These are phyloP conservation scores for Odontocolon sp. DNA, from an alignment of 2,888 invertebrate species.

Conservation along the genomic window DNA sequence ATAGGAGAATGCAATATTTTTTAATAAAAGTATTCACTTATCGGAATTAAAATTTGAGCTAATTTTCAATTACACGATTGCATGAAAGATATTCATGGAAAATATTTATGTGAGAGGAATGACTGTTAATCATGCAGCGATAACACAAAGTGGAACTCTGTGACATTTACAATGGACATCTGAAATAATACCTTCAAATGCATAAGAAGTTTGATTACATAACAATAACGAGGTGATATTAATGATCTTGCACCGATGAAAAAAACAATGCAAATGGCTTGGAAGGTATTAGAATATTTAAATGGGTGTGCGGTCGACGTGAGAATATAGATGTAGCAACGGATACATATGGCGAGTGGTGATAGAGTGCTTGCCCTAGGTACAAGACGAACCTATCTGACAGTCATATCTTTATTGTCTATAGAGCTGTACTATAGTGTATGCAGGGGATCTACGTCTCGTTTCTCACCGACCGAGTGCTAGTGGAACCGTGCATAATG, in stretches of 20 bases:
- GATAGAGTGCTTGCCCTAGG: constrained; percentile 41
- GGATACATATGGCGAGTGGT: constrained; percentile 14
- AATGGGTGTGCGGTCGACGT: constrained; percentile 6
- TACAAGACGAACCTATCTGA: constrained; percentile 47
- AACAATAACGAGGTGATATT: constrained; percentile 33
- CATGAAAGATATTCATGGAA: no score
- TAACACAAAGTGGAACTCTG: no score
- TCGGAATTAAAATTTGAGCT: no score
- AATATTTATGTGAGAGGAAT: no score
- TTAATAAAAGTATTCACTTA: no score
- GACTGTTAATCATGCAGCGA: no score
- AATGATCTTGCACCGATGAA: constrained; percentile 43
- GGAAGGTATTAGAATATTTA: constrained; percentile 31
- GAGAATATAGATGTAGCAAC: neutral
- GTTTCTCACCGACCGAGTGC: constrained; percentile 41
- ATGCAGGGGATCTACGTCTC: constrained; percentile 22
- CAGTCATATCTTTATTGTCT: constrained; percentile 56
- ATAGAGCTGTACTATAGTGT: constrained; percentile 11
- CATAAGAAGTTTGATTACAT: no score
- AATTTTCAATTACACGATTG: no score
- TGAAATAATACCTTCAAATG: no score
- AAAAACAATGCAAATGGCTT: constrained; percentile 18
- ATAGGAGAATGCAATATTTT: no score
- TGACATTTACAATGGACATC: no score
- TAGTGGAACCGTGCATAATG: neutral